Base-by-base conservation (phyloP, 2,113 vertebrate genomes). In the Pedetes capensis region DNA sequence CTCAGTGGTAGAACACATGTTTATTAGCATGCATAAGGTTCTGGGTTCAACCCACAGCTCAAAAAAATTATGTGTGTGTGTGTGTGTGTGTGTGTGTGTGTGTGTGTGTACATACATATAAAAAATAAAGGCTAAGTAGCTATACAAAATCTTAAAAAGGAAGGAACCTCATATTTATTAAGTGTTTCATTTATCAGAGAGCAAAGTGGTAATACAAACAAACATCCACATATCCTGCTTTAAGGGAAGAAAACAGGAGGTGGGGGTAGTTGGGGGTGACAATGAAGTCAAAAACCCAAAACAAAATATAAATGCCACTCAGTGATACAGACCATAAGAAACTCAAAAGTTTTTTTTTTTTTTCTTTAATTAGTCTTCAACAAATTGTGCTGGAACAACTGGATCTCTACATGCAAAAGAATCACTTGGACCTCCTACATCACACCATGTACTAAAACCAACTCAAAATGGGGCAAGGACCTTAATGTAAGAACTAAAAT, bases 221-320 rank as follows among this genome's bases (percentile, higher is more conserved):
- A 79, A 86, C 6, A 85, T 69, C 47, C 39, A 68, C 0, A 7
- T 37, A 81, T 63, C 4, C 51, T 53, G 39, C 72, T 47, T 82
- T 57, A 86, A 88, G 47, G 61, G 14, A 74, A 88, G 51, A 91
- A 82, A 75, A 42, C 1, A 42, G 27, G 18, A 34, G 23, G 16
- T 25, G 25, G 14, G 44, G 37, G 37, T 14, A 20, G 47, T 8
- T 12, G 17, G 49, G 34, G 3, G 1, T 37, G 47, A 8, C 17
- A 44, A 8, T 14, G 5, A 75, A 75, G 37, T 78, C 13, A 91
- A 81, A 94, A 71, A 39, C n/a, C n/a, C 87, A 96, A 84, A 90
- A 34, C 42, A 92, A 92, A 94, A 86, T 64, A 63, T 44, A 87
- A 92, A 85, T n/a, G 39, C 22, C 23, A 57, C 29, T 61, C 2